Percentiles rank a stretch among this genome's conserved stretches.
Evolutionary conservation across 2,113 vertebrate species (phyloP).

Genomic region (Hypanus sabinus): DNA sequence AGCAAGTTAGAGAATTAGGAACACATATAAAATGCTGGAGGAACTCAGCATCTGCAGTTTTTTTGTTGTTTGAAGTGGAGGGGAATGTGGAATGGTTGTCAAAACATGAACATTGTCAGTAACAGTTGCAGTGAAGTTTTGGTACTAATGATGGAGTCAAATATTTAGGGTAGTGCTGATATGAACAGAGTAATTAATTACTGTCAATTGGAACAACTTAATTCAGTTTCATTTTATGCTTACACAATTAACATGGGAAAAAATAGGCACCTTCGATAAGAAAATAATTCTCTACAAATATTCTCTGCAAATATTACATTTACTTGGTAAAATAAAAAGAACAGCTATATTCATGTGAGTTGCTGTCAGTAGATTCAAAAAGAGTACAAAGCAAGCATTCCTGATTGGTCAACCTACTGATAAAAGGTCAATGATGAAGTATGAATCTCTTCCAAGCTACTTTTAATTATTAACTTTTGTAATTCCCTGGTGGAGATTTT

Average conservation of each 20-base stretch:
- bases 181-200: neutral
- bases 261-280: neutral
- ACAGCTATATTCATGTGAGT: neutral
- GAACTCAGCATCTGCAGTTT: no score
- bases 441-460: neutral
- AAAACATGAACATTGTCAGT: neutral
- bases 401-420: neutral
- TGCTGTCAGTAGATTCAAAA: neutral
- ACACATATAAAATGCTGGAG: no score
- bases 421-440: neutral
- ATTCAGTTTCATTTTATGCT: neutral
- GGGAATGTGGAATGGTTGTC: neutral
- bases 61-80: no score
- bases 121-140: neutral
- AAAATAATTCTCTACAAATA: neutral
- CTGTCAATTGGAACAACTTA: neutral
- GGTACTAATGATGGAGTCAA: neutral
- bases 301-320: neutral
- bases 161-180: neutral
- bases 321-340: neutral
- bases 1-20: neutral
- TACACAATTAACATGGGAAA: neutral
- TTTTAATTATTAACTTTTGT: neutral
- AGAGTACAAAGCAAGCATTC: neutral
- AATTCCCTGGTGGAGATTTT: neutral